Evolutionary conservation across 2,797 vertebrate genomes (phyloP), one percentile per base, ranked within the genome.

Genomic region (Tinamus major): DNA sequence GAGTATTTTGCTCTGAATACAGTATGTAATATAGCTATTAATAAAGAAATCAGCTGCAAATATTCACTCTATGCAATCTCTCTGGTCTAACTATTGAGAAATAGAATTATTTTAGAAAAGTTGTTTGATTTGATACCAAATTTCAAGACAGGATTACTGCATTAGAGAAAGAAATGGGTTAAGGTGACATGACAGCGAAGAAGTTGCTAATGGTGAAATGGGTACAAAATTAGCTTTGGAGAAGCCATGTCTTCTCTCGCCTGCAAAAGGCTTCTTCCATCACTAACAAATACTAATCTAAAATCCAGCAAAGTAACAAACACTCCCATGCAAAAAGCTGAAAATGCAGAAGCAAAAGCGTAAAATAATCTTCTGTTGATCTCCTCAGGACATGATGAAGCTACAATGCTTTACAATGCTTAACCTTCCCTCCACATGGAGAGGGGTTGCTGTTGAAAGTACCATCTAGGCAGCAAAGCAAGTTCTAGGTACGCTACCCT

Each of bases 301-400:
- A 90, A 91, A 94, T 91, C 87, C 91, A 92, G 95, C 88, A 97
- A 97, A 87, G 71, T 94, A 91, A 88, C 92, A 91, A 79, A 88
- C 79, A 92, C 86, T 96, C 91, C 95, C 94, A 89, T 94, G 96
- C 95, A 96, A 94, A 80, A 94, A 95, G 91, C 87, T 95, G 94
- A 95, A 96, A 97, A 97, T 93, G 93, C 94, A 97, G 89, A 96
- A 96, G 95, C 93, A 94, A 89, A 77, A 75, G 92, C 85, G 65
- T 76, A 83, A 92, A 95, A 79, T 56, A 76, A 74, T 89, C 90
- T 92, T 94, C 83, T 80, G 85, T 65, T 76, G 85, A 89, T 89
- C 70, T 87, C 53, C 70, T 93, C 75, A 76, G 94, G 87, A 79
- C 76, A 35, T 35, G 81, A 81, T 79, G 41, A 56, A 41, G 82